Conservation (phyloP, 2,113 vertebrate species). For the Centrocercus urophasianus region DNA sequence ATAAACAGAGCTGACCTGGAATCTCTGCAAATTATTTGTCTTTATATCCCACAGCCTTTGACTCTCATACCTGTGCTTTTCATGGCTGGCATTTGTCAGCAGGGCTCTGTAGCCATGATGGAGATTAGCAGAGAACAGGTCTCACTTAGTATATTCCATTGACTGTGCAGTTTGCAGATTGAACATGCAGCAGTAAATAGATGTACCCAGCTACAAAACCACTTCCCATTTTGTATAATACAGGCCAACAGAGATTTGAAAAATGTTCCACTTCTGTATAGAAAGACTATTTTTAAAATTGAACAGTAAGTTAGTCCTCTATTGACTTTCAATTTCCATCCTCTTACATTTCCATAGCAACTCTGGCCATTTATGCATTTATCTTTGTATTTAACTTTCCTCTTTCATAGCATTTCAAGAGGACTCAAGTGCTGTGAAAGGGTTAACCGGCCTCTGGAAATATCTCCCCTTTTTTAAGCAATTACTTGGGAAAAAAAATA, state of each 20-base stretch:
- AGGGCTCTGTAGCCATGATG: background rate
- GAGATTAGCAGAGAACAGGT: background rate
- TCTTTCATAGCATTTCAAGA: slow-evolving; percentile 68
- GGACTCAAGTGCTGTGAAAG: slow-evolving; percentile 52
- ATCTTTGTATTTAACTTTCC: slow-evolving; percentile 77
- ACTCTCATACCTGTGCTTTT: background rate
- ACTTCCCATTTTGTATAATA: slow-evolving; percentile 33
- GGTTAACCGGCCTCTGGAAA: slow-evolving; percentile 65
- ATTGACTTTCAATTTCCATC: slow-evolving; percentile 79
- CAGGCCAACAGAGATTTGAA: slow-evolving; percentile 46
- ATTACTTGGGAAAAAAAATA: slow-evolving; percentile 37
- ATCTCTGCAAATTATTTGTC: background rate
- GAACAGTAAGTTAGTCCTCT: slow-evolving; percentile 75
- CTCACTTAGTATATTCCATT: background rate
- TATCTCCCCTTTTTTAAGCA: slow-evolving; percentile 61
- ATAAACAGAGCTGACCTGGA: background rate
- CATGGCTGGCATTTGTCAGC: background rate
- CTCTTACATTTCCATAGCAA: slow-evolving; percentile 80
- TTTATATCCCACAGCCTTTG: background rate
- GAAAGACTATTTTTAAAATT: slow-evolving; percentile 69
- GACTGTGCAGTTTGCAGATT: background rate
- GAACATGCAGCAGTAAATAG: background rate
- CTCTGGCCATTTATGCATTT: slow-evolving; percentile 79
- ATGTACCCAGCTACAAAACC: slow-evolving; percentile 41
- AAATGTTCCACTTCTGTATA: slow-evolving; percentile 54